A percentile compares a stretch with the other conserved stretches of the same genome.
Evolutionary conservation across 92 coral and sea anemone species (phyloP).

Genomic region (Zoanthus gigantus): DNA sequence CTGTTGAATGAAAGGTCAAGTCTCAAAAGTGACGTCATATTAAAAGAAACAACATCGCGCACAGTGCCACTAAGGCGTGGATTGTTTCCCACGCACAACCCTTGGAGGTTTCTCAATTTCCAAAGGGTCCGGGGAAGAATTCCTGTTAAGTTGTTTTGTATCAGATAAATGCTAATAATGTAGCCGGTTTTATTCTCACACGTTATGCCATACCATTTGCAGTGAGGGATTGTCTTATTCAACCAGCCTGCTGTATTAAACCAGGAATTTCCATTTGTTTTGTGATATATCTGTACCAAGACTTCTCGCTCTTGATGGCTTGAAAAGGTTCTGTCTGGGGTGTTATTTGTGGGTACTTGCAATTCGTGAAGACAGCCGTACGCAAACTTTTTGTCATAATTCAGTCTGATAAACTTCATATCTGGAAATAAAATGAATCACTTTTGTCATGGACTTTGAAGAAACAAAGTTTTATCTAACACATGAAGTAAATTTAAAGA

Average conservation of each 20-base stretch:
- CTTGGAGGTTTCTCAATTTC: slow-evolving; percentile 83
- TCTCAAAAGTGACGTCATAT: slow-evolving; percentile 79
- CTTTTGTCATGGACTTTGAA: neutral
- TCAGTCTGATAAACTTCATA: slow-evolving; percentile 32
- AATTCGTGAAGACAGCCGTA: slow-evolving; percentile 62
- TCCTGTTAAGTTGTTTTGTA: slow-evolving; percentile 63
- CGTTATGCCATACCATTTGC: slow-evolving; percentile 81
- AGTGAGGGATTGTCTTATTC: slow-evolving; percentile 58
- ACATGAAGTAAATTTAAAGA: too few species aligned
- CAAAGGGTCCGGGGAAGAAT: slow-evolving; percentile 71
- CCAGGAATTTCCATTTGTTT: slow-evolving; percentile 75
- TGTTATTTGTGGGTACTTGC: slow-evolving; percentile 38
- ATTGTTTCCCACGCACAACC: slow-evolving; percentile 61
- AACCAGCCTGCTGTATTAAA: slow-evolving; percentile 62
- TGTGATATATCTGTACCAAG: slow-evolving; percentile 66
- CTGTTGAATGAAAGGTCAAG: slow-evolving; percentile 61
- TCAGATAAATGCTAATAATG: slow-evolving; percentile 68
- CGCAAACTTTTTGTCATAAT: slow-evolving; percentile 57
- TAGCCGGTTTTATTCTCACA: slow-evolving; percentile 62
- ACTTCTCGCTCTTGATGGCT: slow-evolving; percentile 68
- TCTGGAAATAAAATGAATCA: neutral
- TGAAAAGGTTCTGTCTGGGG: slow-evolving; percentile 63
- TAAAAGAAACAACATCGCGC: slow-evolving; percentile 58
- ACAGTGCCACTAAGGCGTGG: slow-evolving; percentile 51
- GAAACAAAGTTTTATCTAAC: too few species aligned